Evolutionary conservation across 2,113 vertebrate species (phyloP).

Genomic region (Mirza zaza): DNA sequence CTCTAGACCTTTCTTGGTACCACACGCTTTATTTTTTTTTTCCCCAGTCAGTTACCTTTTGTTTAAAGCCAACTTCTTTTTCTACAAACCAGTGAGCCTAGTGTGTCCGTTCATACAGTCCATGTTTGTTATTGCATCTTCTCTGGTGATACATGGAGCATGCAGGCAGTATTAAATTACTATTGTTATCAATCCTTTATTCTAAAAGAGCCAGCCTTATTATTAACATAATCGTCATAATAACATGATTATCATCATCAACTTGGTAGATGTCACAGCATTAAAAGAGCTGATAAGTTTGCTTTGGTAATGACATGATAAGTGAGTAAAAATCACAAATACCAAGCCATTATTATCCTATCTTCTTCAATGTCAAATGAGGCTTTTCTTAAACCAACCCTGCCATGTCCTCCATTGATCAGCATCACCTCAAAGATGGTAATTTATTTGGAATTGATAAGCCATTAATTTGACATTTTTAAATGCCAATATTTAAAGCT

Average conservation of each 20-base stretch:
- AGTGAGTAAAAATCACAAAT: conserved; percentile 73
- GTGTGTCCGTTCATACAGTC: background rate
- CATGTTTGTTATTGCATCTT: background rate
- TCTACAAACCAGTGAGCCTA: background rate
- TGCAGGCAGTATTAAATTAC: conserved; percentile 14
- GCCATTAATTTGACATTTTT: conserved; percentile 77
- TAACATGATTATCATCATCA: conserved; percentile 46
- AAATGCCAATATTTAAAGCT: conserved; percentile 70
- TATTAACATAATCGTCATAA: conserved; percentile 52
- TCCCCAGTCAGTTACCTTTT: background rate
- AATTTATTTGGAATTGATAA: conserved; percentile 78
- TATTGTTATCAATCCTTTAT: background rate
- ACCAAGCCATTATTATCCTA: conserved; percentile 66
- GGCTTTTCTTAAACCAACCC: conserved; percentile 66
- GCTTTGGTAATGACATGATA: conserved; percentile 31
- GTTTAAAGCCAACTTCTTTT: background rate
- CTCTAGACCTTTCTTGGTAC: background rate
- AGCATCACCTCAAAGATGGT: conserved; percentile 48
- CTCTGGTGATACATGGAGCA: background rate
- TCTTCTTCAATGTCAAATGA: conserved; percentile 70
- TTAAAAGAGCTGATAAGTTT: conserved; percentile 48
- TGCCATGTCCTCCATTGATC: conserved; percentile 75
- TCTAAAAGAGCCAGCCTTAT: background rate
- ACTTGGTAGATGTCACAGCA: background rate
- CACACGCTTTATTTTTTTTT: background rate